phyloP scores from a whole-genome alignment of 2,113 vertebrate species.

The Promerops cafer region DNA sequence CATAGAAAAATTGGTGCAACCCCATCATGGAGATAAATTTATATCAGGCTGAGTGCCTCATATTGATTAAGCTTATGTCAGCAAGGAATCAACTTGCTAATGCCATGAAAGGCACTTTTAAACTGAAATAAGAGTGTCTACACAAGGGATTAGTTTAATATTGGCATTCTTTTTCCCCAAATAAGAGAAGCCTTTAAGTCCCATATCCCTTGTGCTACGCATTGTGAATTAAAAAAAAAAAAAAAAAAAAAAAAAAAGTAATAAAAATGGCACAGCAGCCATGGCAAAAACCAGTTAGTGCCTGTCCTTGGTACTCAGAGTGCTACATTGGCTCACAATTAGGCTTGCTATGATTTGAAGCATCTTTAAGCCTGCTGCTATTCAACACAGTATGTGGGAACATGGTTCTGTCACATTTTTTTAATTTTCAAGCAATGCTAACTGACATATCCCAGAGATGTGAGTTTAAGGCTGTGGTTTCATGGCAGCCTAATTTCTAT shows the following conservation, averaged over 20 bases:
- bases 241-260: neutral
- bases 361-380: neutral
- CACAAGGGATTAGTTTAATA: slow-evolving; percentile 6
- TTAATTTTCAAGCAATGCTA: neutral
- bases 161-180: neutral
- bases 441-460: neutral
- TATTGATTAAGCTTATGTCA: slow-evolving; percentile 52
- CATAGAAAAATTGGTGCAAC: neutral
- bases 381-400: neutral
- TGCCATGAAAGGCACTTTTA: slow-evolving; percentile 35
- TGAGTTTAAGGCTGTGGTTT: neutral
- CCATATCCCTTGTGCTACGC: neutral
- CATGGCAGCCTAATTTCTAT: neutral
- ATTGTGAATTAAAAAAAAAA: neutral
- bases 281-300: neutral
- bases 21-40: neutral
- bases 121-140: slow-evolving; percentile 3
- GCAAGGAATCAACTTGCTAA: slow-evolving; percentile 37
- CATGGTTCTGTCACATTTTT: neutral
- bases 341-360: neutral
- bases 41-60: neutral
- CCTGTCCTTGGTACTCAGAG: neutral
- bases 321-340: neutral
- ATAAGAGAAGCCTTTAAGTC: neutral
- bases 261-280: neutral